Conservation (phyloP, 2,797 vertebrate genomes). For the Pygocentrus nattereri region DNA sequence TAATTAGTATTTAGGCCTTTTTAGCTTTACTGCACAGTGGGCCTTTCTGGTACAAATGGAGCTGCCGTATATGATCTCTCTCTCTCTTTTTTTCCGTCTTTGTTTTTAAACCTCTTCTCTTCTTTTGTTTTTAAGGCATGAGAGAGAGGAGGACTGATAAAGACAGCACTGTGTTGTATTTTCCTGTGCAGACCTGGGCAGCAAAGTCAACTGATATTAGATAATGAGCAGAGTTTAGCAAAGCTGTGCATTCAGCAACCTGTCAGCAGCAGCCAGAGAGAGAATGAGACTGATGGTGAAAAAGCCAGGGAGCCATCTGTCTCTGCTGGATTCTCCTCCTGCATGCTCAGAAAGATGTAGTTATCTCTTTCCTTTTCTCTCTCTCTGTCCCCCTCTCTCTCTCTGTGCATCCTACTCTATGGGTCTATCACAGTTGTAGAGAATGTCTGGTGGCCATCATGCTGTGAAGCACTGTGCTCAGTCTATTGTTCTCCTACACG, state of each 20-base stretch:
- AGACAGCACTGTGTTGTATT: not conserved
- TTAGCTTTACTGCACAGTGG: not conserved
- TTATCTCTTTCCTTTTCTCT: slow-evolving; percentile 24
- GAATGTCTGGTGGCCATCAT: slow-evolving; percentile 37
- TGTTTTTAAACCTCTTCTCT: not conserved
- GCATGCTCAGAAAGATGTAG: not conserved
- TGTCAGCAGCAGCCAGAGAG: not conserved
- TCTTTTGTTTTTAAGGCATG: not conserved
- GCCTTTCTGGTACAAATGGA: not conserved
- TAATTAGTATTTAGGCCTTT: too few relatives aligned
- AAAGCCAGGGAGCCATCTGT: not conserved
- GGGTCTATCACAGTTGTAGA: slow-evolving; percentile 26
- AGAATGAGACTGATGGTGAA: slow-evolving; percentile 26
- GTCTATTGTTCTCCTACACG: too few relatives aligned
- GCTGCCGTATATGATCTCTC: not conserved
- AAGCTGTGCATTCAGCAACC: slow-evolving; percentile 29
- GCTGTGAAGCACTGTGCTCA: not conserved
- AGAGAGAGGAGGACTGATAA: not conserved
- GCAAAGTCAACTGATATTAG: slow-evolving; percentile 20
- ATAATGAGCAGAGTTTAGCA: slow-evolving; percentile 34
- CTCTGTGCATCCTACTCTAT: slow-evolving; percentile 20
- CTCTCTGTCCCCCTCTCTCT: not conserved
- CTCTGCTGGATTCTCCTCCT: slow-evolving; percentile 7
- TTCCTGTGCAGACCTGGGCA: slow-evolving; percentile 5
- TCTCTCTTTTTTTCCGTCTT: too few relatives aligned